Base-by-base conservation (phyloP, 2,797 vertebrate genomes). In the Sparidentex hasta region DNA sequence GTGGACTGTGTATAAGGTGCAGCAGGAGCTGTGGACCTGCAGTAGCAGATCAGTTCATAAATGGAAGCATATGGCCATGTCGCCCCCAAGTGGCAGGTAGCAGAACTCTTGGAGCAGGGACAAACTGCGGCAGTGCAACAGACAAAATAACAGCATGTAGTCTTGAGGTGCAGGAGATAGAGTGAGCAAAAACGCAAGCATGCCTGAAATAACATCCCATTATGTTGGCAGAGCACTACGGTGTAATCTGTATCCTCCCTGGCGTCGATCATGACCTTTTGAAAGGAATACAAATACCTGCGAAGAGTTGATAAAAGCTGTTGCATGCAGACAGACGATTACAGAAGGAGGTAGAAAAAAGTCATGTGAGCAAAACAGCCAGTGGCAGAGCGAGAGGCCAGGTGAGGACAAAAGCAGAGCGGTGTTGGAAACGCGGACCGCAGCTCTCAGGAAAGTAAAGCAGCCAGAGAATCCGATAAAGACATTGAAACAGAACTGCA, bases 71-170 rank as follows among this genome's bases (percentile, higher is more conserved):
- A 90, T 90, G 89, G 78, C 78, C 76, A 94, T 91, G 92, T 95
- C 94, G 84, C 94, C 95, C 92, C 93, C 95, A 89, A 90, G 94
- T 95, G 95, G 94, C 66, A 13, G 48, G 62, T 27, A 46, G 56
- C 23, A 21, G 75, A 83, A 94, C 68, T 77, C 59, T 72, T 86
- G 51, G 61, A 86, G 54, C 17, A 5, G 52, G 54, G 61, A 85
- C 64, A 71, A 88, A 89, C 88, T 90, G 88, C 89, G 43, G 89
- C 89, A 92, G 72, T 86, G 68, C 61, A 86, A 82, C 56, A 65
- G 72, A 78, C 44, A 64, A 68, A 86, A 71, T 43, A 74, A 58
- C 43, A 74, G 50, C 73, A 52, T 66, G 65, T 52, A 38, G 71
- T 83, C 27, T 73, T 64, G 27, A 72, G 74, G 73, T 78, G 20